Evolutionary conservation across 2,113 vertebrate genomes (phyloP).

Genomic region (Gulo gulo): DNA sequence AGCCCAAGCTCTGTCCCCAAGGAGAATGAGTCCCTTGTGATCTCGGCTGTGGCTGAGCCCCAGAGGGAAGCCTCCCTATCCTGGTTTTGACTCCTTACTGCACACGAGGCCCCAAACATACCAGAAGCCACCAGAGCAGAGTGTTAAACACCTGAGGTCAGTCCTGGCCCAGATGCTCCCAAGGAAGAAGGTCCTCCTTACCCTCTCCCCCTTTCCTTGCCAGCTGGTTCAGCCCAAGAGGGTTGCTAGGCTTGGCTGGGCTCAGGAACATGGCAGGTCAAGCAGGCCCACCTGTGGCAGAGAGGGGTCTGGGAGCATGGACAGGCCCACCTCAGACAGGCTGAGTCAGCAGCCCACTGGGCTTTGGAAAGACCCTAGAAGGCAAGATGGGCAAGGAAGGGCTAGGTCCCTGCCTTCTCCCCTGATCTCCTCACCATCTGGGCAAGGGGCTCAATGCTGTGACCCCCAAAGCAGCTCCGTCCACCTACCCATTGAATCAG

Average conservation of each 20-base stretch:
- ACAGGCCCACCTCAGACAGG: neutral
- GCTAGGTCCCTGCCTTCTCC: neutral
- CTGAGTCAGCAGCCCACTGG: neutral
- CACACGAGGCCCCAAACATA: neutral
- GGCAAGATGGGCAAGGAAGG: neutral
- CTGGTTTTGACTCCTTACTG: neutral
- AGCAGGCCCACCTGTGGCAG: neutral
- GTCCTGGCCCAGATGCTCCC: neutral
- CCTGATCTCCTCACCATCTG: neutral
- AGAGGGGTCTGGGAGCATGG: rapidly evolving
- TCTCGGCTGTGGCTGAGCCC: neutral
- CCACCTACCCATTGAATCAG: neutral
- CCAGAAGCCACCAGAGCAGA: neutral
- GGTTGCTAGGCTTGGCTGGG: neutral
- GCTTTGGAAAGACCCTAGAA: neutral
- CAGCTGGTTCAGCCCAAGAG: neutral
- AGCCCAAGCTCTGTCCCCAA: neutral
- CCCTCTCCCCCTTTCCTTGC: neutral
- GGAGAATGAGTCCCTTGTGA: neutral
- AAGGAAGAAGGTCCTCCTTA: too few species aligned
- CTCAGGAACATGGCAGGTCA: neutral
- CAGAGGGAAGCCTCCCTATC: neutral
- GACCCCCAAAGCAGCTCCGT: neutral
- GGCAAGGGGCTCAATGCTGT: neutral
- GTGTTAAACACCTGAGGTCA: neutral